Conservation (phyloP, 2,113 vertebrate genomes). For the Ammodytes marinus region DNA sequence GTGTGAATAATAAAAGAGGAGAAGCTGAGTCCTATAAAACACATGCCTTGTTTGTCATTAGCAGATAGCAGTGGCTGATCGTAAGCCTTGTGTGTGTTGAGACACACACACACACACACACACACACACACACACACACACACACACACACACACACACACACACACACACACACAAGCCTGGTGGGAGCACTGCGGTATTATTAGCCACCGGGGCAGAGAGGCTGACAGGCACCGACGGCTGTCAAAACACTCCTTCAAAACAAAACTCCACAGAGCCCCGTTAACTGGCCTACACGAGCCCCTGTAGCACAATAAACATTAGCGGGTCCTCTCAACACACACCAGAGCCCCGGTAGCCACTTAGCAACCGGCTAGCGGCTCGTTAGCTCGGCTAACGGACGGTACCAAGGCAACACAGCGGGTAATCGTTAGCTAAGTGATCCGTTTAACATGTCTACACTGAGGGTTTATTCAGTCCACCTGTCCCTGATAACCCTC, state of each 20-base stretch:
- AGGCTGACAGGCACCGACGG: neutral
- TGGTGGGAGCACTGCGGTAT: constrained; percentile 40
- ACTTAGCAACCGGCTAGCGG: constrained; percentile 40
- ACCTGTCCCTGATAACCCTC: no score
- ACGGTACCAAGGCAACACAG: constrained; percentile 34
- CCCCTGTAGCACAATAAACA: neutral
- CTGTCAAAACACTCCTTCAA: neutral
- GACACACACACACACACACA: neutral
- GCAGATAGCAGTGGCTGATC: neutral
- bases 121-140: neutral
- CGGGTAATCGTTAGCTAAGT: constrained; percentile 30
- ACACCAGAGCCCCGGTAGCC: neutral
- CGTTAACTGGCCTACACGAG: neutral
- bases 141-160: neutral
- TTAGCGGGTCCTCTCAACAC: neutral
- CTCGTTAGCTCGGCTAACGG: constrained; percentile 66
- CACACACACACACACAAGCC: neutral
- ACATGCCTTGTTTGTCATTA: neutral
- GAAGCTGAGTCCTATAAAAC: neutral
- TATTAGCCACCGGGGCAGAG: constrained; percentile 15
- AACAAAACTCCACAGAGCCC: neutral
- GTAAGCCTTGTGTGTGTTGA: neutral
- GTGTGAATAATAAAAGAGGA: neutral
- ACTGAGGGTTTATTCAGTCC: neutral
- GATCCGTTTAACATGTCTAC: neutral